A percentile compares a stretch with the other conserved stretches of the same genome.
Conservation (phyloP, 2,113 vertebrate species). For the Rhineura floridana region DNA sequence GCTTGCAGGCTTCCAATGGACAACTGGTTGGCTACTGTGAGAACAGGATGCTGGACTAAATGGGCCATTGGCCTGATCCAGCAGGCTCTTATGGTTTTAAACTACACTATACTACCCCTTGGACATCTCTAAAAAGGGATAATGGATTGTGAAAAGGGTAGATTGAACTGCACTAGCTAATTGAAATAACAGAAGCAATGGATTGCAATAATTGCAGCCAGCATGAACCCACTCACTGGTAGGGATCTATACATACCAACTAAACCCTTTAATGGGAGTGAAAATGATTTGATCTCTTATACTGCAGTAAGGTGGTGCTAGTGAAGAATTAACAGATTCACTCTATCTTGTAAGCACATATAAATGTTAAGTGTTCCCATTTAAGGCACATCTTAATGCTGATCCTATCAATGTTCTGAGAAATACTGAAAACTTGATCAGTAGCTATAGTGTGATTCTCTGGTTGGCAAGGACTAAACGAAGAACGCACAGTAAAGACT, state of each 20-base stretch:
- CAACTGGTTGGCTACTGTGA: too few relatives aligned
- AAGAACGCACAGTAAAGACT: not conserved
- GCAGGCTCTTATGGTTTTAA: too few relatives aligned
- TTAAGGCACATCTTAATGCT: too few relatives aligned
- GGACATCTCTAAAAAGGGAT: not conserved
- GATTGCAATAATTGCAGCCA: not conserved
- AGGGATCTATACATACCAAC: not conserved
- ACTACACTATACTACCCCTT: not conserved
- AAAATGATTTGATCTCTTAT: not conserved
- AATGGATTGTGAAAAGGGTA: too few relatives aligned
- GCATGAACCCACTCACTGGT: not conserved
- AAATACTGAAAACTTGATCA: not conserved
- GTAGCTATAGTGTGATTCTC: not conserved
- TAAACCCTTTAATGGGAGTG: not conserved
- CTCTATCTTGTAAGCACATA: not conserved
- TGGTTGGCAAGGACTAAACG: not conserved
- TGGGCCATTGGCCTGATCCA: too few relatives aligned
- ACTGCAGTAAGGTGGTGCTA: not conserved
- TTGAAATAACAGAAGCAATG: not conserved
- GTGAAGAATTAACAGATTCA: not conserved
- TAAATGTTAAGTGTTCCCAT: not conserved
- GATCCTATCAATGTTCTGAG: too few relatives aligned
- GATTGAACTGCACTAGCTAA: not conserved
- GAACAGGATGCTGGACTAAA: too few relatives aligned
- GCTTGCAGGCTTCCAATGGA: too few relatives aligned